Evolutionary conservation across 53 echinoderm and acorn worm genomes (phyloP).

Genomic region (Holothuria scabra): DNA sequence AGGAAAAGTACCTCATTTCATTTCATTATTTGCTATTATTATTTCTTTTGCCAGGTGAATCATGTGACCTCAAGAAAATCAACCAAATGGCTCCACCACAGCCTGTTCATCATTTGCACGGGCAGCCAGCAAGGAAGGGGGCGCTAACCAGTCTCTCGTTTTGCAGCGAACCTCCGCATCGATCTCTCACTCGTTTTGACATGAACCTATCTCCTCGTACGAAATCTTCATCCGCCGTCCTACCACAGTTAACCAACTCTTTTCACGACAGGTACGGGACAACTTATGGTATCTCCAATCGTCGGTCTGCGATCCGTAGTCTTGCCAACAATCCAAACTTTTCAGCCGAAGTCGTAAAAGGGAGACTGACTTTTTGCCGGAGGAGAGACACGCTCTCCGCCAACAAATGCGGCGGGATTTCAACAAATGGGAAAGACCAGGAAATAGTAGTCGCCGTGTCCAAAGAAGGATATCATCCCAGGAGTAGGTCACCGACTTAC

Average conservation of each 20-base stretch:
- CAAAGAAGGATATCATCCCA: slow-evolving; percentile 61
- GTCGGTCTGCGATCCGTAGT: slow-evolving; percentile 10
- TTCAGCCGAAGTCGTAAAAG: neutral
- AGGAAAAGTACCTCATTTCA: too few species aligned
- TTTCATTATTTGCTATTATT: too few species aligned
- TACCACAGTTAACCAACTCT: neutral
- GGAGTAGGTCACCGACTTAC: slow-evolving; percentile 82
- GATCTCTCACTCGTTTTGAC: neutral
- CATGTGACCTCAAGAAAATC: too few species aligned
- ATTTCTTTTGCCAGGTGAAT: too few species aligned
- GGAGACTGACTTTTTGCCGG: neutral
- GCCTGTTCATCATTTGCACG: neutral
- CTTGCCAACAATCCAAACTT: slow-evolving; percentile 39
- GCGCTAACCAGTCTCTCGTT: slow-evolving; percentile 1
- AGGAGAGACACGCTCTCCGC: neutral
- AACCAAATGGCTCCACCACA: slow-evolving; percentile 23
- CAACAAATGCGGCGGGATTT: neutral
- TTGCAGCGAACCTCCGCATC: slow-evolving; percentile 10
- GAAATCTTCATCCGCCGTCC: neutral
- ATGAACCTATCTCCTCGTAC: neutral
- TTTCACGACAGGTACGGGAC: neutral
- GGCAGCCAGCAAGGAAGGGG: neutral
- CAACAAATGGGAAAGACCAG: neutral
- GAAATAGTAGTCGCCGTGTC: slow-evolving; percentile 54
- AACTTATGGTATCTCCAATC: neutral